A percentile compares a stretch with the other conserved stretches of the same genome.
These are phyloP conservation scores for Mesitornis unicolor DNA, from an alignment of 2,113 vertebrate genomes.

Conservation along the genomic window DNA sequence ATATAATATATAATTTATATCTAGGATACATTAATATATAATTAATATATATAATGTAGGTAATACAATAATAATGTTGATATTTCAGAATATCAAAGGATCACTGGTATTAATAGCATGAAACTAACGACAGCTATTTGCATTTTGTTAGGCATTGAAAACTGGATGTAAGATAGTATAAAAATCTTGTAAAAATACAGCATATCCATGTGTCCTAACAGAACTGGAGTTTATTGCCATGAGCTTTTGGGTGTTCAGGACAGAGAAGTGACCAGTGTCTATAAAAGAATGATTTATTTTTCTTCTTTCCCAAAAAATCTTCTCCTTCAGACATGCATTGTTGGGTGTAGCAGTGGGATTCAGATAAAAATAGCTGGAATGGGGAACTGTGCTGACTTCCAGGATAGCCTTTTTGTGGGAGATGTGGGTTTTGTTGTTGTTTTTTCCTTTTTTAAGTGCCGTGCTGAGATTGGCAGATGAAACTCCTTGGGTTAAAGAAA, in stretches of 20 bases:
- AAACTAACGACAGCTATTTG: background rate
- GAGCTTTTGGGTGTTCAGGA: background rate
- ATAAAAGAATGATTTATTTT: background rate
- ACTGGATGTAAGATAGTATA: background rate
- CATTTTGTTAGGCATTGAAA: background rate
- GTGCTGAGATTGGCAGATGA: background rate
- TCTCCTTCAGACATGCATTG: slow-evolving; percentile 9
- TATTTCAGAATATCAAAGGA: background rate
- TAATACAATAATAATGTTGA: too few species aligned
- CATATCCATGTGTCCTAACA: background rate
- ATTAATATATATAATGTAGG: too few species aligned
- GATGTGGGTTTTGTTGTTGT: background rate
- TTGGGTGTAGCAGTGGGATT: background rate
- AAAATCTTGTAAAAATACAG: background rate
- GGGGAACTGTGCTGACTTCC: background rate
- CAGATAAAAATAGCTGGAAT: background rate
- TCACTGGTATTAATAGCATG: background rate
- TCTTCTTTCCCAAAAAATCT: background rate
- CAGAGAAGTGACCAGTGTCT: background rate
- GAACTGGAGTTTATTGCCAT: background rate
- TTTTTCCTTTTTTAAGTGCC: background rate
- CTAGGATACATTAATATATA: too few species aligned
- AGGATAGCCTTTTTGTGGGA: background rate
- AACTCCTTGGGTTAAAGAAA: background rate
- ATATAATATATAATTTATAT: too few species aligned